Percentiles rank a stretch among this genome's conserved stretches.
These are phyloP conservation scores for Eospalax fontanierii DNA, from an alignment of 2,797 vertebrate species.

Conservation along the genomic window DNA sequence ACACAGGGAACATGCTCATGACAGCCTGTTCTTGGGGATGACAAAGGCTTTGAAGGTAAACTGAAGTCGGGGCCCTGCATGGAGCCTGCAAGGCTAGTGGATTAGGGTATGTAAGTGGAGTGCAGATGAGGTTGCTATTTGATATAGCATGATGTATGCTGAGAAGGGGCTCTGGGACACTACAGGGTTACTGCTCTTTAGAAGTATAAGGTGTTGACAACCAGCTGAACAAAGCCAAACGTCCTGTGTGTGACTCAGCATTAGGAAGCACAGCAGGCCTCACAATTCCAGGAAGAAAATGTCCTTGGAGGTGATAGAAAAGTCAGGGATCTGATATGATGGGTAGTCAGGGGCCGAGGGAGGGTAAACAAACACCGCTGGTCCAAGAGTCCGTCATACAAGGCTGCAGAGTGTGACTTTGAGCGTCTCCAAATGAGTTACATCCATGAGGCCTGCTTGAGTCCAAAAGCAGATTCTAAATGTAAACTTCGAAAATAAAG, in stretches of 20 bases:
- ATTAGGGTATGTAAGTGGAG: neutral
- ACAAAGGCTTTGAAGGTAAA: neutral
- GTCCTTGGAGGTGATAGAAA: neutral
- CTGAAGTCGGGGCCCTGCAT: neutral
- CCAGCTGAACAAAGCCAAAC: neutral
- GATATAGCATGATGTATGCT: neutral
- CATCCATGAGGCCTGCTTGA: neutral
- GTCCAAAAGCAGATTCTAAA: neutral
- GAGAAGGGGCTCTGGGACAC: neutral
- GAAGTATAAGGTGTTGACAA: neutral
- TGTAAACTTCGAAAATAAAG: neutral
- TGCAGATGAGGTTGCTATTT: too few species aligned
- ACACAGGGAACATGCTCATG: neutral
- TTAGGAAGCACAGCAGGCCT: neutral
- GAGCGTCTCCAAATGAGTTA: neutral
- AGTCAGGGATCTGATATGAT: neutral
- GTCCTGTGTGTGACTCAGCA: neutral
- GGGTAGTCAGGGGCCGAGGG: too few species aligned
- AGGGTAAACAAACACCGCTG: neutral
- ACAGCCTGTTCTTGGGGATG: neutral
- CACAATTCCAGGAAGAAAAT: neutral
- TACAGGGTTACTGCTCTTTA: neutral
- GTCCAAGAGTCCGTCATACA: neutral
- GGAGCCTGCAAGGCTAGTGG: neutral
- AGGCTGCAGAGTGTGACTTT: neutral